Evolutionary conservation across 2,113 vertebrate species (phyloP).

Genomic region (Hyperoodon ampullatus): DNA sequence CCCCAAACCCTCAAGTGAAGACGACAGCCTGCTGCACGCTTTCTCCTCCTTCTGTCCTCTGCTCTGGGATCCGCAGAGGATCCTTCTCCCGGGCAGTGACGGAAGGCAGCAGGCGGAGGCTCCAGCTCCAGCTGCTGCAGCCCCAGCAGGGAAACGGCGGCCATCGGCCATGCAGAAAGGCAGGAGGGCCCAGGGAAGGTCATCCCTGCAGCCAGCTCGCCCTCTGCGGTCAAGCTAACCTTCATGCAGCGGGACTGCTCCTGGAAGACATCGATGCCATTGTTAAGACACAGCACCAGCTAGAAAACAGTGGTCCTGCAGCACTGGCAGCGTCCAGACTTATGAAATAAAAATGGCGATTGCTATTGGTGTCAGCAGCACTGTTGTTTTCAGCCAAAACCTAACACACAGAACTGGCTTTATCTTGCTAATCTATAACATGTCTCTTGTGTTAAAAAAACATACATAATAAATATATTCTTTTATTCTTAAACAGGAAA

Average conservation of each 20-base stretch:
- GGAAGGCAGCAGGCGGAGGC: slow-evolving; percentile 68
- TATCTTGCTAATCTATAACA: not conserved
- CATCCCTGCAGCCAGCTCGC: not conserved
- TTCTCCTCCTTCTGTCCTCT: not conserved
- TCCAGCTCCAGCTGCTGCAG: slow-evolving; percentile 64
- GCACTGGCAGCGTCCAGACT: not conserved
- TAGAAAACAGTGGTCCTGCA: not conserved
- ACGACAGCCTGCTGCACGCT: not conserved
- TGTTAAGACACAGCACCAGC: not conserved
- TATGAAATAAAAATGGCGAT: not conserved
- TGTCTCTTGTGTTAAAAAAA: not conserved
- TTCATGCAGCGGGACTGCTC: slow-evolving; percentile 35
- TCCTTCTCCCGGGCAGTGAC: slow-evolving; percentile 54
- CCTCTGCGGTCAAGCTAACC: not conserved
- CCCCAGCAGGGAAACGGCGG: slow-evolving; percentile 47
- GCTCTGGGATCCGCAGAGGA: not conserved
- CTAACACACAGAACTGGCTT: not conserved
- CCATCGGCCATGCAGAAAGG: slow-evolving; percentile 72
- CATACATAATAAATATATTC: not conserved
- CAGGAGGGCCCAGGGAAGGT: slow-evolving; percentile 27
- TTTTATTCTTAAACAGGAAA: not conserved
- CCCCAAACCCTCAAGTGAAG: not conserved
- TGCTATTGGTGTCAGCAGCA: not conserved
- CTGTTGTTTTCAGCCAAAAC: not conserved
- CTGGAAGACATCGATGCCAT: not conserved